These are phyloP conservation scores for Oscheius sp. DNA, from an alignment of 2,888 invertebrate species.

Conservation along the genomic window DNA sequence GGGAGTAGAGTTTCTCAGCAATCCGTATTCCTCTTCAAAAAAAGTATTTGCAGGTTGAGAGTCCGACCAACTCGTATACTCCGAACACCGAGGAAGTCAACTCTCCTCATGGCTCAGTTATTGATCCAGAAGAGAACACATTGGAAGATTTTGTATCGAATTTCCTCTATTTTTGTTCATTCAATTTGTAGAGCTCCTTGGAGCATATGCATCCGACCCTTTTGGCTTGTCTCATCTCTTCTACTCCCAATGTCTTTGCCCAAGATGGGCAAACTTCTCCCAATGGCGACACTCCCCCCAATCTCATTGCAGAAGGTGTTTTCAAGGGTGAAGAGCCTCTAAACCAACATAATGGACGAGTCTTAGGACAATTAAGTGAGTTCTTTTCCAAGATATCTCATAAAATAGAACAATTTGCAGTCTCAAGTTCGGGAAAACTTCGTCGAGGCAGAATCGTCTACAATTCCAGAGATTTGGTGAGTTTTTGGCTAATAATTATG, in stretches of 20 bases:
- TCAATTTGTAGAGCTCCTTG: neutral
- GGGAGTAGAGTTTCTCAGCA: too few relatives aligned
- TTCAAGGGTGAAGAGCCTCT: neutral
- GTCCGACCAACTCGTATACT: slow-evolving; percentile 8
- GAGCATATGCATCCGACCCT: slow-evolving; percentile 38
- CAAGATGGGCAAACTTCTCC: neutral
- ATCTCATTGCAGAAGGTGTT: neutral
- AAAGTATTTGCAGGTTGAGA: neutral
- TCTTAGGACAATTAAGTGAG: slow-evolving; percentile 26
- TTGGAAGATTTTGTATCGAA: neutral
- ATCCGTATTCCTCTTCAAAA: too few relatives aligned
- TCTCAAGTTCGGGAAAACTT: slow-evolving; percentile 25
- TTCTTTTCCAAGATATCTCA: too few relatives aligned
- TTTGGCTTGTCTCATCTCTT: slow-evolving; percentile 42
- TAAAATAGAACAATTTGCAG: neutral
- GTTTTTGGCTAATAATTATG: neutral
- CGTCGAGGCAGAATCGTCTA: slow-evolving; percentile 48
- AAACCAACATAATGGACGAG: neutral
- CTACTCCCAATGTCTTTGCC: slow-evolving; percentile 44
- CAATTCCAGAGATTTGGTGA: slow-evolving; percentile 35
- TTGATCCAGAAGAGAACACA: slow-evolving; percentile 2
- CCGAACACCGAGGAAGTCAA: slow-evolving; percentile 9
- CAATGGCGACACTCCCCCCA: neutral
- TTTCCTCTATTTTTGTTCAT: neutral
- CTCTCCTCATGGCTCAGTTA: neutral